These are phyloP conservation scores for Cephalopterus ornatus DNA, from an alignment of 2,113 vertebrate species.

Conservation along the genomic window DNA sequence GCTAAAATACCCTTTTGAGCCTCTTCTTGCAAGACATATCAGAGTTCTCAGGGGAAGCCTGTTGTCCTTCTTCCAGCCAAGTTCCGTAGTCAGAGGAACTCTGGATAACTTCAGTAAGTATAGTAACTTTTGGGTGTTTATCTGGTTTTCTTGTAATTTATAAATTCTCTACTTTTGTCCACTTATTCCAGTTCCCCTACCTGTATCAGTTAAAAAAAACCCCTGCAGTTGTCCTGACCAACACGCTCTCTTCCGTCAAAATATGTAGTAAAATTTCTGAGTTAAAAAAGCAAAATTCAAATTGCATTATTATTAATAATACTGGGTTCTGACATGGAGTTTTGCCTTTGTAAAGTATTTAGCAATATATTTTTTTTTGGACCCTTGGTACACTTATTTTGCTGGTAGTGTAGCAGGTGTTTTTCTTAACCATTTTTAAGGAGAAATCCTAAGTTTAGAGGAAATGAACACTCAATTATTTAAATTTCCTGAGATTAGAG, in stretches of 20 bases:
- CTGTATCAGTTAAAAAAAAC: background rate
- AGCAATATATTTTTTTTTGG: background rate
- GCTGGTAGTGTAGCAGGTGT: constrained; percentile 73
- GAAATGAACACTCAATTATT: constrained; percentile 81
- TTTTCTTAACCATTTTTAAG: constrained; percentile 75
- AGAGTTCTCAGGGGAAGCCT: background rate
- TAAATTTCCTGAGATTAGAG: constrained; percentile 87
- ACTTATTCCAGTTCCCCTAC: background rate
- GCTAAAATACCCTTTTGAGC: background rate
- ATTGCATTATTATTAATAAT: background rate
- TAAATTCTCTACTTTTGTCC: background rate
- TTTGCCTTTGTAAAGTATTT: background rate
- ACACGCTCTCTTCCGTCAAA: background rate
- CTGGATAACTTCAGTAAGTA: background rate
- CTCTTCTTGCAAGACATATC: background rate
- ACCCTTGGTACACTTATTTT: constrained; percentile 15
- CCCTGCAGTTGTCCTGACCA: background rate
- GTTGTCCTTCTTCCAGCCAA: background rate
- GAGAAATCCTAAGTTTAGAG: constrained; percentile 74
- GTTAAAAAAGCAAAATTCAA: background rate
- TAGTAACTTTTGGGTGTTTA: background rate
- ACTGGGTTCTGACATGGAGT: background rate
- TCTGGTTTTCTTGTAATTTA: background rate
- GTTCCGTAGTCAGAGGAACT: background rate
- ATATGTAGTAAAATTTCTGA: background rate